These are phyloP conservation scores for Sandelia bainsii DNA, from an alignment of 2,797 vertebrate genomes.

Conservation along the genomic window DNA sequence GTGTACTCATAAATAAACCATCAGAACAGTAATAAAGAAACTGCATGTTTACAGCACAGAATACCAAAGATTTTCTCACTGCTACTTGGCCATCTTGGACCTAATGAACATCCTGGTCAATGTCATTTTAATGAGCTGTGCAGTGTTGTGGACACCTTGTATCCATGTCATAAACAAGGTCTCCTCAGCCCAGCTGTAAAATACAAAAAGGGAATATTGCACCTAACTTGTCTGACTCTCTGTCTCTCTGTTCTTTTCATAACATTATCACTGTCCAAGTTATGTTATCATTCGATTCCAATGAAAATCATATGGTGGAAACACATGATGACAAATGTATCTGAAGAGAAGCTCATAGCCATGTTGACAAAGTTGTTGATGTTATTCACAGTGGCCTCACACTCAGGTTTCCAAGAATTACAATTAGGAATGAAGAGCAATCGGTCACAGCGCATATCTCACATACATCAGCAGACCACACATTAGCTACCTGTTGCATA, in stretches of 20 bases:
- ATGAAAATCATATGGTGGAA: conserved; percentile 32
- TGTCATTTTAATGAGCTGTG: conserved; percentile 74
- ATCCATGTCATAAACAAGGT: conserved; percentile 67
- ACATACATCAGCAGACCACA: conserved; percentile 53
- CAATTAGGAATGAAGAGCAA: conserved; percentile 30
- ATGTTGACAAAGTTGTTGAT: conserved; percentile 68
- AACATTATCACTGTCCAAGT: conserved; percentile 36
- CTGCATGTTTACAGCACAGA: conserved; percentile 28
- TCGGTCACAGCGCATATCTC: conserved; percentile 50
- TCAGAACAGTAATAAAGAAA: conserved; percentile 22
- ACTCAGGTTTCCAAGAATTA: conserved; percentile 52
- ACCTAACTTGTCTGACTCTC: conserved; percentile 58
- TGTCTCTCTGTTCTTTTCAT: conserved; percentile 61
- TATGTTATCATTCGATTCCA: conserved; percentile 37
- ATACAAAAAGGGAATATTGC: conserved; percentile 67
- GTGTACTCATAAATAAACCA: conserved; percentile 8
- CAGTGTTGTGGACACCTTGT: conserved; percentile 64
- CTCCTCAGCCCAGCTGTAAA: conserved; percentile 71
- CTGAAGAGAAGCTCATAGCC: conserved; percentile 22
- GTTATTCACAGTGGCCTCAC: conserved; percentile 52
- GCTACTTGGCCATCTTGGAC: conserved; percentile 54
- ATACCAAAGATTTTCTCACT: conserved; percentile 31
- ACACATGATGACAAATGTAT: conserved; percentile 45
- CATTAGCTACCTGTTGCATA: conserved; percentile 58
- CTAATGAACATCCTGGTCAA: conserved; percentile 66